Base-by-base conservation (phyloP, 2,797 vertebrate species). In the Oceanodroma leucorhoa region DNA sequence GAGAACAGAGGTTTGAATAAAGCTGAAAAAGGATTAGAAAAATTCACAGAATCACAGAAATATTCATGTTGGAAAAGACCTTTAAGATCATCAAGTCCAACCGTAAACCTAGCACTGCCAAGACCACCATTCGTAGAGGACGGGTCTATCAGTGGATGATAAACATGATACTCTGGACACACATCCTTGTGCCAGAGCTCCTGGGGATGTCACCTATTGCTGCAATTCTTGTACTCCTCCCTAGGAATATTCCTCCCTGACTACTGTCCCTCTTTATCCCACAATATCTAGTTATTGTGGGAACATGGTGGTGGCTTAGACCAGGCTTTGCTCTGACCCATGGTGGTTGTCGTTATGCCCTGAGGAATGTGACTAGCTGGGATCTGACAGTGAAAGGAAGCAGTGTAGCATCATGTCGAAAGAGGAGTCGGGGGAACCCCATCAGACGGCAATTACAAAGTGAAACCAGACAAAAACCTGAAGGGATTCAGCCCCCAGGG, bases 181-280 rank as follows among this genome's bases (percentile, higher is more conserved):
- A 21, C 18, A 45, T 2, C 18, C 14, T 66, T 0, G 0, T 27
- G 18, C 26, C 1, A 1, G 30, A 83, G 50, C 0, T 85, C 19
- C 76, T 40, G 26, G 5, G 20, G 38, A 64, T 4, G 27, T 73
- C 27, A 43, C 6, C 8, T 76, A 9, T 1, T 14, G 22, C 19
- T 83, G 45, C 45, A 38, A 3, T 38, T 75, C 50, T 81, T 48
- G 7, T 6, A 4, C 6, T 72, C 4, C 29, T 90, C n/a, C 21
- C n/a, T 5, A 41, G 46, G 30, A 91, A 65, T 65, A 58, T 43
- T n/a, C 15, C 22, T 81, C 32, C 26, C 2, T 50, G 38, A 10
- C 14, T 14, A 4, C 4, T 87, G 4, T 76, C 2, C 17, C 9
- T 19, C 18, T 66, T 89, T 54, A 55, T 29, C 54, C 15, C n/a